Evolutionary conservation across 2,797 vertebrate species (phyloP).

Genomic region (Heterohyrax brucei): DNA sequence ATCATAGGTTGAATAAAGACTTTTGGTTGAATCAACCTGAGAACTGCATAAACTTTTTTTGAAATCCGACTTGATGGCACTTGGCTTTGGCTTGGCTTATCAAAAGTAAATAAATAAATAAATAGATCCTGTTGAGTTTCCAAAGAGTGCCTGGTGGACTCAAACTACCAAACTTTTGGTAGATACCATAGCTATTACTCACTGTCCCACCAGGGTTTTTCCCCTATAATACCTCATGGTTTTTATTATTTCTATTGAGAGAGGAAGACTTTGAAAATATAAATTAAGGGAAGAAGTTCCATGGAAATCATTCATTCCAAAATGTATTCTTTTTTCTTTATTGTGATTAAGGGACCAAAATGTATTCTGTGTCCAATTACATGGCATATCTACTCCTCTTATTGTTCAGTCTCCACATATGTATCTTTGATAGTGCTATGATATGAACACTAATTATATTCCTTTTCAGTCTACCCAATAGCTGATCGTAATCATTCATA

Average conservation of each 20-base stretch:
- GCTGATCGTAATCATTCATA: neutral
- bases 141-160: too few relatives aligned
- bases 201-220: too few relatives aligned
- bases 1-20: neutral
- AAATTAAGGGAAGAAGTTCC: neutral
- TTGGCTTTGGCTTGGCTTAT: too few relatives aligned
- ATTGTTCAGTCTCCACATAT: neutral
- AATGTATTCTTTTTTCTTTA: neutral
- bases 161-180: too few relatives aligned
- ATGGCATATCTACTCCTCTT: neutral
- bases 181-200: too few relatives aligned
- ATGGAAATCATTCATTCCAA: neutral
- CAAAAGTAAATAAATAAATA: too few relatives aligned
- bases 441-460: neutral
- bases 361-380: neutral
- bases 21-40: neutral
- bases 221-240: neutral
- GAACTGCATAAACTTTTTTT: neutral
- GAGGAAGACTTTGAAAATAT: constrained; percentile 1
- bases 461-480: neutral
- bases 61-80: too few relatives aligned
- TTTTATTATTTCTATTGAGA: neutral
- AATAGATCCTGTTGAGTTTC: too few relatives aligned
- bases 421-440: neutral
- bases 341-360: neutral